Evolutionary conservation across 1,140 invertebrate species (phyloP), one percentile per base, ranked within the genome.

Genomic region (Octopus bimaculoides): DNA sequence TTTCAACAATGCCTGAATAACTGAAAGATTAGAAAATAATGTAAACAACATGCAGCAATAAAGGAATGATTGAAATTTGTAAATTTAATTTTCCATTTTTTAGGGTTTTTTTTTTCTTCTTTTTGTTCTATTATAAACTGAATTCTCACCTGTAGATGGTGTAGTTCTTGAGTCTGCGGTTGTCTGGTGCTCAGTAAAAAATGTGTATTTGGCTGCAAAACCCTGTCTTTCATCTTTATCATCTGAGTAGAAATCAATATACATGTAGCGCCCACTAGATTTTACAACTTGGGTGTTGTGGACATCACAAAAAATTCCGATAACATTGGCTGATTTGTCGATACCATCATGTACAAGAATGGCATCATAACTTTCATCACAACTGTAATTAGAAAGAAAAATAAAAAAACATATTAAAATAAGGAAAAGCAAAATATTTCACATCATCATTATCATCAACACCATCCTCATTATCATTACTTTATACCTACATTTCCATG

Each of bases 251-350:
- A 85, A 85, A 26, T 82, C 78, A 53, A 85, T 82, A 66, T 82
- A 81, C 26, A 84, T 41, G 75, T 80, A 79, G 41, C 54, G 78
- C 56, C 79, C 78, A 53, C 77, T 77, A 17, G 84, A 84, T 14
- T 79, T 80, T 17, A 84, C 52, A 69, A 83, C 82, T 76, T 83
- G 81, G 52, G 74, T 78, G 77, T 85, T 85, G 77, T 83, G 84
- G 12, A 85, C 76, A 26, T 80, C 82, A 66, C 84, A 85, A 77
- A 80, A 84, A 53, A 81, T 80, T n/a, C 78, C 83, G 74, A 84
- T 84, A 41, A 85, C 80, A 52, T 56, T 61, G n/a, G 79, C 80
- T 12, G 54, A 77, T 69, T 77, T 75, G 71, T 84, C 81, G 54
- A 53, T 20, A 7, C 84, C 84, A 75, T 85, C 82, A 79, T 84